Percentiles rank a stretch among this genome's conserved stretches.
phyloP scores from a whole-genome alignment of 2,113 vertebrate genomes.

The Bolborhynchus lineola region DNA sequence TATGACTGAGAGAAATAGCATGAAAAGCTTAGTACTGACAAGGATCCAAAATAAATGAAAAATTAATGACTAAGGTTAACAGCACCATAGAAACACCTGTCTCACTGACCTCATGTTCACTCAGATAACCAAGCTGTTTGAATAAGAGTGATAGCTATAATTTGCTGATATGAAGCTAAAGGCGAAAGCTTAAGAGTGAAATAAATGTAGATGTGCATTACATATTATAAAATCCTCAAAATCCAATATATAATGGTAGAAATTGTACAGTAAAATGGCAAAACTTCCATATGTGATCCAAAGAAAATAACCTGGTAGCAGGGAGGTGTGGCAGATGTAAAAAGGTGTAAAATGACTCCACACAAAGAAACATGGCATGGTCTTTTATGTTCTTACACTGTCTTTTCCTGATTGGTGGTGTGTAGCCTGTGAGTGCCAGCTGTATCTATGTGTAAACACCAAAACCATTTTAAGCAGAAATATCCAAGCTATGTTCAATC shows the following conservation, averaged over 20 bases:
- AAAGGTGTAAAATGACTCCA: not conserved
- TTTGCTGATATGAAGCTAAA: not conserved
- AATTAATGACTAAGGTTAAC: not conserved
- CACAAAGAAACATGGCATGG: rapidly evolving
- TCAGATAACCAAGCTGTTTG: not conserved
- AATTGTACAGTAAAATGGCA: not conserved
- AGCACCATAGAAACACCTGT: not conserved
- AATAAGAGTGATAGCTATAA: not conserved
- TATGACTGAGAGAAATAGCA: not conserved
- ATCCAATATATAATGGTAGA: not conserved
- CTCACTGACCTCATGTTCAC: not conserved
- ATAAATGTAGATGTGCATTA: not conserved
- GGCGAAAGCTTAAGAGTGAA: not conserved
- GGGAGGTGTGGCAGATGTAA: not conserved
- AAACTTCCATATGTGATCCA: not conserved
- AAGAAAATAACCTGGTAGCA: not conserved
- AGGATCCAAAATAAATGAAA: not conserved
- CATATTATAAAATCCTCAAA: not conserved
- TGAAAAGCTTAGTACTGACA: not conserved
- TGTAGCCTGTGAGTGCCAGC: not conserved
- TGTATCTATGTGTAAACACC: rapidly evolving
- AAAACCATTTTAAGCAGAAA: rapidly evolving
- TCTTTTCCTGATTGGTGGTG: not conserved
- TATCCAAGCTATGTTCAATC: not conserved
- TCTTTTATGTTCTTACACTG: not conserved